Base-by-base conservation (phyloP, 1,140 invertebrate genomes). In the Helicoverpa zea region DNA sequence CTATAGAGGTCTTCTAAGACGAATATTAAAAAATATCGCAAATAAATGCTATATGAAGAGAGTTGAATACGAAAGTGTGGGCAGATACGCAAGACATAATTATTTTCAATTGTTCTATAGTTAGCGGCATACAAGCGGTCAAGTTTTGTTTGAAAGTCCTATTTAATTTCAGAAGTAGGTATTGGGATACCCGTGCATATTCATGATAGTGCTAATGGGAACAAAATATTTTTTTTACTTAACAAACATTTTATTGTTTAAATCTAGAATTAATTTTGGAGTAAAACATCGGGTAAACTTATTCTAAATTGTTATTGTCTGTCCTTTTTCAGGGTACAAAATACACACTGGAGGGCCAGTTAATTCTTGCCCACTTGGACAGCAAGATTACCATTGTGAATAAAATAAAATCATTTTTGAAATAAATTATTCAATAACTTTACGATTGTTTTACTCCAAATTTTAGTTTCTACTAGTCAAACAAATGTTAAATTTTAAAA, bases 241-340 rank as follows among this genome's bases (percentile, higher is more conserved):
- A n/a, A 23, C 23, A 23, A 23, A 23, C 23, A 23, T 23, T 5
- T 43, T 43, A n/a, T 64, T 43, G 4, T 13, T 3, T 18, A 29
- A 43, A 14, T 30, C 43, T 66, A 47, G 14, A 14, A 16, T 11
- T 66, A 66, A 70, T 68, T 68, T 52, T 70, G 85, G 83, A 84
- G 83, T 87, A 86, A 87, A 88, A 87, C 83, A 81, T 1, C 47
- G 63, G 54, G 63, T 72, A 56, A 72, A 61, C 9, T 49, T 72
- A 47, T 76, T 59, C 51, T 82, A 61, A 73, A 70, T 70, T 78
- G 64, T 35, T 77, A 63, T 77, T 81, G 77, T 83, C 78, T 83
- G 63, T 91, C 85, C 79, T 88, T 76, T 91, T 91, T 86, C 88
- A 91, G 90, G 87, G 47, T 91, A 84, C 79, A 87, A 80, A 54